phyloP scores from a whole-genome alignment of 2,797 vertebrate species.

The Podarcis siculus region DNA sequence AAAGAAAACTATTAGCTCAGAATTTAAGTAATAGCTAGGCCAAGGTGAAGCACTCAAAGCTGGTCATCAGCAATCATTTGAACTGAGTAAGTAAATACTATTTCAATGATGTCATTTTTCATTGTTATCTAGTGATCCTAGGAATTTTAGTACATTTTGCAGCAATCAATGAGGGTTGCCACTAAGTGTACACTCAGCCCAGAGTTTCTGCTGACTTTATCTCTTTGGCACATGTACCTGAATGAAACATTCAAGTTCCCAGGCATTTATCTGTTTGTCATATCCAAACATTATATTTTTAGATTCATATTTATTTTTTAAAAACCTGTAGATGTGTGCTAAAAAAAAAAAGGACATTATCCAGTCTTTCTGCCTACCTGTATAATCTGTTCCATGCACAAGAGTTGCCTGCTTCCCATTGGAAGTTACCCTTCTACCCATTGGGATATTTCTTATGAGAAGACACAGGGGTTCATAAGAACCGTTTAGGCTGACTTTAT shows the following conservation, averaged over 20 bases:
- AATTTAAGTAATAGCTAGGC: not conserved
- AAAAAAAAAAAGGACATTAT: not conserved
- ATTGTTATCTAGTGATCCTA: not conserved
- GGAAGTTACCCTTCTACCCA: not conserved
- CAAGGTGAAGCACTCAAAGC: not conserved
- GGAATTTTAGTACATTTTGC: not conserved
- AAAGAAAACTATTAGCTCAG: not conserved
- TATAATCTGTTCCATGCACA: not conserved
- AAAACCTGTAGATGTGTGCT: not conserved
- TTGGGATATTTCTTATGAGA: not conserved
- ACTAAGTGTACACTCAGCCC: not conserved
- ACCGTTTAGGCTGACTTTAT: not conserved
- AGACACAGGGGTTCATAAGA: not conserved
- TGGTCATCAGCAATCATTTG: not conserved
- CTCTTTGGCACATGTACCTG: not conserved
- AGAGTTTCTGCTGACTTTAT: not conserved
- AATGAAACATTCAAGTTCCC: not conserved
- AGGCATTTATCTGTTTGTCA: too few relatives aligned
- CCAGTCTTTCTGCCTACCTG: not conserved
- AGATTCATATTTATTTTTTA: too few relatives aligned
- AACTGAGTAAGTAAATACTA: not conserved
- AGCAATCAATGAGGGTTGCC: not conserved
- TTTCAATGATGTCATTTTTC: not conserved
- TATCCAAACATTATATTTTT: too few relatives aligned
- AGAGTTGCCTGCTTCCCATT: not conserved